A percentile compares a stretch with the other conserved stretches of the same genome.
Evolutionary conservation across 1,140 invertebrate species (phyloP).

Genomic region (Heliothis virescens): DNA sequence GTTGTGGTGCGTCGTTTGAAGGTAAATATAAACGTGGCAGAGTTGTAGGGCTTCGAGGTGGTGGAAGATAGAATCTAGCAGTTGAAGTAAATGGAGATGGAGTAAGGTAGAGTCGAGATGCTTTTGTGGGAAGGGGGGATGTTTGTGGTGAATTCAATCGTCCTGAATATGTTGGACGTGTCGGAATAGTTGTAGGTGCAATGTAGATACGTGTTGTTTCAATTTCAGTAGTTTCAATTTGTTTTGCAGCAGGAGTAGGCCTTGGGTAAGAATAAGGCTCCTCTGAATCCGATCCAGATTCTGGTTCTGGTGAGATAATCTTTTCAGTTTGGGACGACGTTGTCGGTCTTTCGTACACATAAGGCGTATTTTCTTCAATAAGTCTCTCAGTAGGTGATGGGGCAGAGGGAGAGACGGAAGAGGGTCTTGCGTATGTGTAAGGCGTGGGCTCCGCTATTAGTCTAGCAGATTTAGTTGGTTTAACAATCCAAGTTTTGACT

Average conservation of each 20-base stretch:
- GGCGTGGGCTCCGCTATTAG: conserved; percentile 66
- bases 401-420: conserved; percentile 55
- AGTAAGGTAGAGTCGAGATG: conserved; percentile 57
- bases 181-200: conserved; percentile 54
- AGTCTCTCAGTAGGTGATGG: conserved; percentile 49
- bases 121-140: conserved; percentile 54
- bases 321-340: conserved; percentile 47
- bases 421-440: conserved; percentile 68
- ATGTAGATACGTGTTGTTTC: conserved; percentile 58
- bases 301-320: conserved; percentile 30
- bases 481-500: conserved; percentile 82
- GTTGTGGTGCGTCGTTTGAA: conserved; percentile 56
- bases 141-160: conserved; percentile 52
- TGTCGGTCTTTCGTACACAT: conserved; percentile 59
- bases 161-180: conserved; percentile 50
- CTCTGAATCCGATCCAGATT: conserved; percentile 47
- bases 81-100: conserved; percentile 68
- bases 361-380: conserved; percentile 50
- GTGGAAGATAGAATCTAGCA: conserved; percentile 66
- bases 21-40: conserved; percentile 68
- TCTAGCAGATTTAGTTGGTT: conserved; percentile 71
- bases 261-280: conserved; percentile 61
- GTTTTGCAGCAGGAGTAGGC: conserved; percentile 55
- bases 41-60: conserved; percentile 55
- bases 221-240: conserved; percentile 54